These are phyloP conservation scores for Elanoides forficatus DNA, from an alignment of 2,113 vertebrate genomes.

Conservation along the genomic window DNA sequence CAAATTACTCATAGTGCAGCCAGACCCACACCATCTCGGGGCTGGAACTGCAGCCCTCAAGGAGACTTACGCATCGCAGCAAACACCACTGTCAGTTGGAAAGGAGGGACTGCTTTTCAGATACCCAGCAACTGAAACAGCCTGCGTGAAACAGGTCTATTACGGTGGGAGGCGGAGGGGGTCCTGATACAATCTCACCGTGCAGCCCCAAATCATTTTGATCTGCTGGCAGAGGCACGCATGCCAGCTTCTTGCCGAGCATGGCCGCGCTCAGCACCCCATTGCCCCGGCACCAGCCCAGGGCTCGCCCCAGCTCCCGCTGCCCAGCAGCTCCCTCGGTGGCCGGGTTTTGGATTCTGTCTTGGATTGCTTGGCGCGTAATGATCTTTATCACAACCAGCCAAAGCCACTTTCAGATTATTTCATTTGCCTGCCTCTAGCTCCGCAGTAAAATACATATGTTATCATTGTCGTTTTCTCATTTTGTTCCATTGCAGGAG, in stretches of 20 bases:
- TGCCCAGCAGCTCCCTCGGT: background rate
- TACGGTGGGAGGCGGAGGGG: fast-evolving
- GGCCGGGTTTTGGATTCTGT: background rate
- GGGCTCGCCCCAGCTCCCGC: fast-evolving
- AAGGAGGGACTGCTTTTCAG: background rate
- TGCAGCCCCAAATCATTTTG: background rate
- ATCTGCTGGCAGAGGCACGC: fast-evolving
- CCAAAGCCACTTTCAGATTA: background rate
- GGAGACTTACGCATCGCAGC: background rate
- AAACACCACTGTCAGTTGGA: background rate
- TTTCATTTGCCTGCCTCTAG: conserved; percentile 8
- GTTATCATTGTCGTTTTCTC: conserved; percentile 29
- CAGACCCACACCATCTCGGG: background rate
- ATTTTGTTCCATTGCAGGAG: conserved; percentile 28
- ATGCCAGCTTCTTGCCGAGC: background rate
- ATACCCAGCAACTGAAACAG: background rate
- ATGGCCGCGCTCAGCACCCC: background rate
- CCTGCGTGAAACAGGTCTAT: background rate
- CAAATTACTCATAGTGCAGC: background rate
- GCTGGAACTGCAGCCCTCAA: background rate
- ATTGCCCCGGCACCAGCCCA: fast-evolving
- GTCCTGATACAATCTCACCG: background rate
- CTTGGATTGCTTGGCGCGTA: fast-evolving
- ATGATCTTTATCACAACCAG: conserved; percentile 6
- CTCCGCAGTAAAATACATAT: conserved; percentile 5